Evolutionary conservation across 2,113 vertebrate genomes (phyloP).

Genomic region (Apteryx owenii): DNA sequence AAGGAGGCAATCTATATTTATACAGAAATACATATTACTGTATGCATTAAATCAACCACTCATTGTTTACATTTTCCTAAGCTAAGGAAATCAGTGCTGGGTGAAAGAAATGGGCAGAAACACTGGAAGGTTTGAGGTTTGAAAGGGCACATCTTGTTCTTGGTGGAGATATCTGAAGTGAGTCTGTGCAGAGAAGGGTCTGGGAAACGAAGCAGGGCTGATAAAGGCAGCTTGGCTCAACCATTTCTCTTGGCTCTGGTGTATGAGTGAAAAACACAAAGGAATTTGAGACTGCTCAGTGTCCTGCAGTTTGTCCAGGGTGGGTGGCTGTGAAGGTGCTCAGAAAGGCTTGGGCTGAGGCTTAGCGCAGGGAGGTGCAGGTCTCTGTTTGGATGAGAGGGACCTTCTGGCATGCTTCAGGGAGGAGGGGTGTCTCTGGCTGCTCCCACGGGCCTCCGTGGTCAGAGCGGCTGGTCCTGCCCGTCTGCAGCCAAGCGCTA

Average conservation of each 20-base stretch:
- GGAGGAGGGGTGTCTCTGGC: too few relatives aligned
- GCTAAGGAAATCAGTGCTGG: background rate
- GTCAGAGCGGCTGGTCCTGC: too few relatives aligned
- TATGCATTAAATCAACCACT: background rate
- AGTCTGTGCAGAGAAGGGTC: background rate
- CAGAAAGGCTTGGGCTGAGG: too few relatives aligned
- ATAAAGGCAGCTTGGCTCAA: background rate
- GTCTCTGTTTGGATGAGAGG: too few relatives aligned
- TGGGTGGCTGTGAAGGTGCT: background rate
- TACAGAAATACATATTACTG: background rate
- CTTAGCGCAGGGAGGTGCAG: background rate
- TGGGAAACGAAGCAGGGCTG: background rate
- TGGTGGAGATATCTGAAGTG: background rate
- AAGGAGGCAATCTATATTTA: slow-evolving; percentile 35
- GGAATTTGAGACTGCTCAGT: background rate
- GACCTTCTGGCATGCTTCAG: too few relatives aligned
- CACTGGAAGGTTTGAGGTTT: background rate
- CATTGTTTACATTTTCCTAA: background rate
- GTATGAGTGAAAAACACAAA: background rate
- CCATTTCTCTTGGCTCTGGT: background rate
- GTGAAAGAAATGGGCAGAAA: background rate
- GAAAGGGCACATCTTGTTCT: background rate
- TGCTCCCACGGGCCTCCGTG: too few relatives aligned
- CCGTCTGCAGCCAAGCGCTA: too few relatives aligned
- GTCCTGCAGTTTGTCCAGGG: background rate